Conservation (phyloP, 2,797 vertebrate species). For the Sebastes itinus region DNA sequence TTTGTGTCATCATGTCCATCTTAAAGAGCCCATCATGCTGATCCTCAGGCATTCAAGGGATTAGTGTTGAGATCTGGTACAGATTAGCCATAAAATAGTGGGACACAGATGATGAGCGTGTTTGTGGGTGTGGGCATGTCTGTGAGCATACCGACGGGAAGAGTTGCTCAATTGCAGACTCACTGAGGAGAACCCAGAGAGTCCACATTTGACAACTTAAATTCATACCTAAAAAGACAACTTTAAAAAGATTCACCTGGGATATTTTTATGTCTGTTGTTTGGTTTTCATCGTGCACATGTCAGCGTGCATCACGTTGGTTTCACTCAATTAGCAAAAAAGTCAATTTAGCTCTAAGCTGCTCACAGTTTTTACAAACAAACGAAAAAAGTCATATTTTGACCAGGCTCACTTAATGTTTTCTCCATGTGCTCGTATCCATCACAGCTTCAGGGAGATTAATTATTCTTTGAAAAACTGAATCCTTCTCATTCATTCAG, state of each 20-base stretch:
- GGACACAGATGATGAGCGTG: conserved; percentile 41
- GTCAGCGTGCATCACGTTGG: background rate
- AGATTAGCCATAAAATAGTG: conserved; percentile 58
- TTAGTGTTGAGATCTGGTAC: conserved; percentile 57
- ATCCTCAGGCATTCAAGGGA: conserved; percentile 62
- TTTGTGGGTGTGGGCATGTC: conserved; percentile 42
- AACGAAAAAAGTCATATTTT: background rate
- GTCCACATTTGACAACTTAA: background rate
- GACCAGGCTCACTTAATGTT: conserved; percentile 7
- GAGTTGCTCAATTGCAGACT: conserved; percentile 25
- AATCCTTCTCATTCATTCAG: conserved; percentile 12
- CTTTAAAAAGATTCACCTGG: background rate
- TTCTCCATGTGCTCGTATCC: conserved; percentile 43
- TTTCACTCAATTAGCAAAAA: background rate
- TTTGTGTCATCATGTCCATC: conserved; percentile 53
- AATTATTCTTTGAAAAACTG: conserved; percentile 21
- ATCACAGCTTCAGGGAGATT: conserved; percentile 20
- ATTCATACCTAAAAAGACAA: background rate
- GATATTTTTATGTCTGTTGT: background rate
- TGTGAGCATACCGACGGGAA: background rate
- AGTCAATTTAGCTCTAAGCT: background rate
- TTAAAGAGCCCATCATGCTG: conserved; percentile 58
- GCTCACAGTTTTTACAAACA: conserved; percentile 6
- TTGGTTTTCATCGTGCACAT: background rate
- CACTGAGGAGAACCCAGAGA: background rate